Percentiles rank a stretch among this genome's conserved stretches.
phyloP scores from a whole-genome alignment of 2,797 vertebrate genomes.

The Crypturellus tataupa region DNA sequence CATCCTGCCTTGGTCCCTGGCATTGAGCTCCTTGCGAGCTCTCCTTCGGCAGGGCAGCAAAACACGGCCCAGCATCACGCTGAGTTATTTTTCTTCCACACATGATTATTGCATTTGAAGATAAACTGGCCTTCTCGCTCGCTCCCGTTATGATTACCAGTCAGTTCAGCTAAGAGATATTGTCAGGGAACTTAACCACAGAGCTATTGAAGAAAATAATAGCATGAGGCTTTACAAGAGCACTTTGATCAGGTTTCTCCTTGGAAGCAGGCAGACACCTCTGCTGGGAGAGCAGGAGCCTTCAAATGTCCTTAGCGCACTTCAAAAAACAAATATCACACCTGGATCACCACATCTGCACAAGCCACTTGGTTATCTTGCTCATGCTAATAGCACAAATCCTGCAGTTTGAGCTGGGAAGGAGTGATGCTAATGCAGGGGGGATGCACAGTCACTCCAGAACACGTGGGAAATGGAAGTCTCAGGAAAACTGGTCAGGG shows the following conservation, averaged over 20 bases:
- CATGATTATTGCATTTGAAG: background rate
- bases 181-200: background rate
- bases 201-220: background rate
- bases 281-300: constrained; percentile 22
- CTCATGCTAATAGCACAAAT: background rate
- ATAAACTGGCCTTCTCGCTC: background rate
- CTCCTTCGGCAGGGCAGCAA: background rate
- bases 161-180: background rate
- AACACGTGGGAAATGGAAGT: background rate
- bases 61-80: background rate
- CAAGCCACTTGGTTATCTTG: background rate
- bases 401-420: background rate
- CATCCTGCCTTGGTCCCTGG: background rate
- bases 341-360: background rate
- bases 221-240: background rate
- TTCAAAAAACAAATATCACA: background rate
- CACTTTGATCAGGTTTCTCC: background rate
- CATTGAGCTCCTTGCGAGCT: background rate
- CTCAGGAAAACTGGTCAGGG: background rate
- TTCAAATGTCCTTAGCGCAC: background rate
- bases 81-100: background rate
- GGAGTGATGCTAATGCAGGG: background rate
- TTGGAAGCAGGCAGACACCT: constrained; percentile 21
- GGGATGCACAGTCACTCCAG: background rate
- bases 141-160: background rate